Base-by-base conservation (phyloP, 2,797 vertebrate genomes). In the Smutsia temminckii region DNA sequence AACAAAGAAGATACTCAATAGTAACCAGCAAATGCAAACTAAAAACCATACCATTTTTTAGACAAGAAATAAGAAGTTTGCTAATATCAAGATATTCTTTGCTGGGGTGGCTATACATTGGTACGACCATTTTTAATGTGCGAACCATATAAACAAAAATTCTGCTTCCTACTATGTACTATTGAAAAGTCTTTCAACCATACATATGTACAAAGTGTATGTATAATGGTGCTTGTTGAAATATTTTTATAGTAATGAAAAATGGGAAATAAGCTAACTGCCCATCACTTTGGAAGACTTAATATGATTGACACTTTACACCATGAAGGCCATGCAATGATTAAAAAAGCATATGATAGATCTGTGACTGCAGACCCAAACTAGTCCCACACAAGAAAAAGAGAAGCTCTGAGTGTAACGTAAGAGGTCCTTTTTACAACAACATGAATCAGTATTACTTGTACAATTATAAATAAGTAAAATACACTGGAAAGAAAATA, bases 391-490 rank as follows among this genome's bases (percentile, higher is more conserved):
- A 63, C 32, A 72, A 95, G n/a, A 37, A 87, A 81, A 61, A 85
- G 13, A 74, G 32, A 86, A 71, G 7, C 32, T 74, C 80, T 66
- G 49, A n/a, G 11, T 77, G 27, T 55, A 87, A 55, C 42, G n/a
- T 20, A 85, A 53, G 5, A 90, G 85, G 53, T 42, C 61, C 61
- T 49, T 68, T 79, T 90, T 42, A 59, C 18, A 40, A 46, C 32
- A 92, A 93, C 90, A 68, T 63, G 10, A 63, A 42, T 49, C 46
- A 25, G 46, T 29, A 29, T 66, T 40, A 66, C 49, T 20, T 86
- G 12, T 77, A 3, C 18, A 72, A 86, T 87, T 86, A 88, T 21
- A 93, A 88, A 83, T 83, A 92, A 93, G 14, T 53, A 92, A 95
- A 91, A 69, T 42, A 66, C 25, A 32, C 20, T 27, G 71, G 42